phyloP scores from a whole-genome alignment of 2,888 invertebrate genomes.

The Brachylomia viminalis region DNA sequence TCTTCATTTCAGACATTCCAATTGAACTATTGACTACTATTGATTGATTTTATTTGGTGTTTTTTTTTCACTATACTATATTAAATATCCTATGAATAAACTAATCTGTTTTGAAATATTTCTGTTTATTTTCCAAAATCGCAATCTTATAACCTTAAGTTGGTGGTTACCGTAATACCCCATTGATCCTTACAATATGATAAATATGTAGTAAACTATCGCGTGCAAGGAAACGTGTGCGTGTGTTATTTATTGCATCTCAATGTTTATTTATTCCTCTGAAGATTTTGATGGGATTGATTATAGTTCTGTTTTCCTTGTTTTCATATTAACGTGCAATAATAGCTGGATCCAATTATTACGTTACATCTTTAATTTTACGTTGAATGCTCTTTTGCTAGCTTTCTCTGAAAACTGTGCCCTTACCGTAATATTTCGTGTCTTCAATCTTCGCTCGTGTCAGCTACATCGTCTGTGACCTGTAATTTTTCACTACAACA shows the following conservation, averaged over 20 bases:
- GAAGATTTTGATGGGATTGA: slow-evolving; percentile 33
- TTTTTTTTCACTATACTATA: no score
- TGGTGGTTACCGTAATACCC: background rate
- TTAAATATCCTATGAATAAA: background rate
- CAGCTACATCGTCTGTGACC: background rate
- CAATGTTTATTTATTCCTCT: slow-evolving; percentile 59
- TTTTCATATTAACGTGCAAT: slow-evolving; percentile 7
- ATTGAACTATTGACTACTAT: no score
- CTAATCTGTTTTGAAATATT: no score
- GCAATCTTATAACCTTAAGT: background rate
- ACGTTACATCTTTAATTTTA: no score
- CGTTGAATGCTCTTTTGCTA: background rate
- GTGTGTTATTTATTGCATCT: slow-evolving; percentile 61
- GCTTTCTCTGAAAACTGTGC: background rate
- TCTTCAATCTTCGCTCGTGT: background rate
- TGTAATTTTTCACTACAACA: background rate
- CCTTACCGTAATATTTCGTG: background rate
- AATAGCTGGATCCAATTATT: background rate
- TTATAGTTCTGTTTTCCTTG: slow-evolving; percentile 28
- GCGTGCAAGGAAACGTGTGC: slow-evolving; percentile 48
- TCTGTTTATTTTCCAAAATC: background rate
- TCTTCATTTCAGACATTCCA: background rate
- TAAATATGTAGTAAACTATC: slow-evolving; percentile 53
- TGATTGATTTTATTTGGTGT: no score
- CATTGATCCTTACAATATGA: slow-evolving; percentile 44